These are phyloP conservation scores for Dinomys branickii DNA, from an alignment of 2,113 vertebrate genomes.

Conservation along the genomic window DNA sequence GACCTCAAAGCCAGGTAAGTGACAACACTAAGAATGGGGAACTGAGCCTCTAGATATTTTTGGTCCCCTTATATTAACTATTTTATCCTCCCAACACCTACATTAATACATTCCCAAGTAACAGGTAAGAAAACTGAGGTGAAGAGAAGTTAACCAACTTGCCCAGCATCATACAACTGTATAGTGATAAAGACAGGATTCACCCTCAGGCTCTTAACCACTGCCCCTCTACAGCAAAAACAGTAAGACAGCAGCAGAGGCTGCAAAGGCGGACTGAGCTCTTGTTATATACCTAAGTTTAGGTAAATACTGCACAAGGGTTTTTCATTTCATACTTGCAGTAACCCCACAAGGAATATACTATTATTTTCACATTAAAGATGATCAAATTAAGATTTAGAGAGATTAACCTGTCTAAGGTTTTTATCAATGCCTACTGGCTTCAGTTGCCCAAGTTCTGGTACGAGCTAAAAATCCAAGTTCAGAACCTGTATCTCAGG, in stretches of 20 bases:
- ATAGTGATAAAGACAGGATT: background rate
- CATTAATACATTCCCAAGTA: background rate
- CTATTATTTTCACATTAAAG: background rate
- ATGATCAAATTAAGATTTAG: background rate
- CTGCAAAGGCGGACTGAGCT: background rate
- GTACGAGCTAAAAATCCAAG: background rate
- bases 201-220: background rate
- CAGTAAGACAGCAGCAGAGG: background rate
- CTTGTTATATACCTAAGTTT: background rate
- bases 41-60: background rate
- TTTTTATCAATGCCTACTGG: background rate
- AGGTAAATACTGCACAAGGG: background rate
- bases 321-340: background rate
- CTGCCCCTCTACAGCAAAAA: background rate
- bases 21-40: background rate
- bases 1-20: background rate
- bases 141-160: background rate
- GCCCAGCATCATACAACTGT: background rate
- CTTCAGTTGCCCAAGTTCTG: background rate
- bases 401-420: background rate
- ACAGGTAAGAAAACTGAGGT: background rate
- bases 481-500: conserved; percentile 33
- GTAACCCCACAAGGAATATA: background rate
- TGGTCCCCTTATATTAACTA: background rate
- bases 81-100: background rate